Base-by-base conservation (phyloP, 2,797 vertebrate genomes). In the Enoplosus armatus region DNA sequence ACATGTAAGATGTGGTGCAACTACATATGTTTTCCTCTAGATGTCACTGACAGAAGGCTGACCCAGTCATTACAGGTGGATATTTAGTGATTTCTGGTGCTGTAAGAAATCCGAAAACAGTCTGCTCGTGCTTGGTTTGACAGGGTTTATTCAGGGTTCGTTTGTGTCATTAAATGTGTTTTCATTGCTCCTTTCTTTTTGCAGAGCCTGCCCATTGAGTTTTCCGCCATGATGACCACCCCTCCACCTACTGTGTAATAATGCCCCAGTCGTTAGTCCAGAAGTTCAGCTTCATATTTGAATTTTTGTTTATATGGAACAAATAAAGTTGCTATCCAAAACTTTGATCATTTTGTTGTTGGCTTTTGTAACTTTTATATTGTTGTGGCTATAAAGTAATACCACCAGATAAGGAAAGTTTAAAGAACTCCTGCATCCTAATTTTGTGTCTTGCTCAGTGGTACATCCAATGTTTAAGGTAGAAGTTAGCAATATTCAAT, bases 151-250 rank as follows among this genome's bases (percentile, higher is more conserved):
- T 56, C 4, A 35, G n/a, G n/a, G n/a, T 31, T 31, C 3, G 9
- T 41, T 37, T 61, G 15, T 61, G 29, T 71, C 33, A 41, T 72
- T 68, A 60, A 85, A 45, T 4, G 2, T 65, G 20, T 41, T 8
- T 6, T 62, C 39, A 50, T 47, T 50, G 2, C 2, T 71, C 27
- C 6, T 75, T 14, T 50, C 6, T 73, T 82, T 54, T n/a, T 82
- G 10, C 90, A 95, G 95, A 94, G 70, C 87, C 95, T 41, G 70
- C 80, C 14, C 95, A 95, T 80, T 96, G 84, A 94, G 68, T 55
- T 63, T 55, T 55, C 72, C 72, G 69, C 58, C 79, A 48, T 79
- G 72, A 54, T 54, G 86, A 87, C 85, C 66, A 18, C 41, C 82
- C 66, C 45, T 45, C 47, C 61, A 22, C 86, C 90, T 45, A 72